A percentile compares a stretch with the other conserved stretches of the same genome.
Conservation (phyloP, 2,888 invertebrate species). For the Megalurothrips usitatus region DNA sequence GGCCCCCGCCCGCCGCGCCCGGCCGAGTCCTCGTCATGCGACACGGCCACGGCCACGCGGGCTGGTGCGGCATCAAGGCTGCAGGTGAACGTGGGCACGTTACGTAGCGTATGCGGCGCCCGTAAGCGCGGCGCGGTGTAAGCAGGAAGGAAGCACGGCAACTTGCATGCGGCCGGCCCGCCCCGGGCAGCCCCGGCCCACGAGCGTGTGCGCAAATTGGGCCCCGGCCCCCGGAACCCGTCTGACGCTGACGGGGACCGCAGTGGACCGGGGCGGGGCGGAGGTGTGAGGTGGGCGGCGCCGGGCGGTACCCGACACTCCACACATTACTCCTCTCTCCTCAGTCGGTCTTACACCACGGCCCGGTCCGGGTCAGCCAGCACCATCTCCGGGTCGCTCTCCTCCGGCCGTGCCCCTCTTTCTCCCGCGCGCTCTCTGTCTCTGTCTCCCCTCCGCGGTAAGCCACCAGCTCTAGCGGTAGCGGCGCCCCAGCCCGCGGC, state of each 20-base stretch:
- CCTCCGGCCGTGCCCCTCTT: too few species aligned
- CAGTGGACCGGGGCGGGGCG: background rate
- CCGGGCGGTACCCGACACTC: background rate
- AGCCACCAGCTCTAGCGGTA: too few species aligned
- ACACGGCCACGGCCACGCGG: background rate
- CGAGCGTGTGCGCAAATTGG: conserved; percentile 8
- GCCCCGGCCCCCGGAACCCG: background rate
- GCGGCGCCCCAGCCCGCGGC: too few species aligned
- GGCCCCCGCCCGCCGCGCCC: background rate
- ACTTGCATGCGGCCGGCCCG: background rate
- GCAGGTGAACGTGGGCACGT: background rate
- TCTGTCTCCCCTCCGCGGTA: too few species aligned
- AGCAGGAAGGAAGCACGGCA: background rate
- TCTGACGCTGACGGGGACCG: background rate
- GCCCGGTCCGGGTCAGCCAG: too few species aligned
- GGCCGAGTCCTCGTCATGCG: background rate
- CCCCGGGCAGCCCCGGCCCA: background rate
- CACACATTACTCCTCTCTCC: too few species aligned
- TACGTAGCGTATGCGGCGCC: background rate
- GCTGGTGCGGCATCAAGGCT: conserved; percentile 19
- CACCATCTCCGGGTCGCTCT: too few species aligned
- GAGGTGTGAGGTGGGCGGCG: background rate
- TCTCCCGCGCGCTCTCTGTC: too few species aligned
- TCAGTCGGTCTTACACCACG: too few species aligned
- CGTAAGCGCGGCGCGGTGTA: background rate